Percentiles rank a stretch among this genome's conserved stretches.
phyloP scores from a whole-genome alignment of 2,888 invertebrate genomes.

The Embidobia sp. region DNA sequence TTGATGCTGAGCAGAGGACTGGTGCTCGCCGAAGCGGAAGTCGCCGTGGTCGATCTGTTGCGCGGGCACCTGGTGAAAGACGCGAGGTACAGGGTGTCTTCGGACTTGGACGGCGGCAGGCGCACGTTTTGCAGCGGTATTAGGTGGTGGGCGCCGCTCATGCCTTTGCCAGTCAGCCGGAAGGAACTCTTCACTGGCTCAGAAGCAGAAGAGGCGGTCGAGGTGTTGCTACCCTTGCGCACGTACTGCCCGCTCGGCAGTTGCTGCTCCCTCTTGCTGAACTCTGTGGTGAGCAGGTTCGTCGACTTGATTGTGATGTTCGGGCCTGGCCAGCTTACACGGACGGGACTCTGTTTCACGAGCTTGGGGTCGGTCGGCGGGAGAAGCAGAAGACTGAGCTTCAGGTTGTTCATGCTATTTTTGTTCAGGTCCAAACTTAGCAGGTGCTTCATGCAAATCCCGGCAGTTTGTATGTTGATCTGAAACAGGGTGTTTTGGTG shows the following conservation, averaged over 20 bases:
- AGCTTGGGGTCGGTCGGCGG: conserved; percentile 89
- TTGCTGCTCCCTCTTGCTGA: conserved; percentile 93
- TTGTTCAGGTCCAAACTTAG: conserved; percentile 78
- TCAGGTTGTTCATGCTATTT: conserved; percentile 81
- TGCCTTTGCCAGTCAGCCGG: conserved; percentile 67
- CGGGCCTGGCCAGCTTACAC: conserved; percentile 94
- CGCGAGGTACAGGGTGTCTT: conserved; percentile 87
- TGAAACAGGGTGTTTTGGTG: conserved; percentile 36
- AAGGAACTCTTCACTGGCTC: conserved; percentile 70
- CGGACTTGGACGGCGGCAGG: conserved; percentile 90
- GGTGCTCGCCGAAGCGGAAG: conserved; percentile 86
- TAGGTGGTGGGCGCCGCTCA: conserved; percentile 64
- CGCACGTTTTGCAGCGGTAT: conserved; percentile 77
- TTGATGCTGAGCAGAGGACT: conserved; percentile 87
- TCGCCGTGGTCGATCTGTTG: conserved; percentile 84
- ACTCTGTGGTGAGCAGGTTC: conserved; percentile 85
- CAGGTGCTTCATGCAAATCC: conserved; percentile 79
- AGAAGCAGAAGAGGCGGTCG: conserved; percentile 74
- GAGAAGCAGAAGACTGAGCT: conserved; percentile 85
- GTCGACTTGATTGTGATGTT: conserved; percentile 84
- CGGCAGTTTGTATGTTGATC: conserved; percentile 69
- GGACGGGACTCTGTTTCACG: conserved; percentile 88
- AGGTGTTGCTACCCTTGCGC: conserved; percentile 76
- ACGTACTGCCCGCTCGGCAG: conserved; percentile 79
- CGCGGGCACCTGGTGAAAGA: too few relatives aligned